phyloP scores from a whole-genome alignment of 2,797 vertebrate genomes.

The Pseudocheirus occidentalis region DNA sequence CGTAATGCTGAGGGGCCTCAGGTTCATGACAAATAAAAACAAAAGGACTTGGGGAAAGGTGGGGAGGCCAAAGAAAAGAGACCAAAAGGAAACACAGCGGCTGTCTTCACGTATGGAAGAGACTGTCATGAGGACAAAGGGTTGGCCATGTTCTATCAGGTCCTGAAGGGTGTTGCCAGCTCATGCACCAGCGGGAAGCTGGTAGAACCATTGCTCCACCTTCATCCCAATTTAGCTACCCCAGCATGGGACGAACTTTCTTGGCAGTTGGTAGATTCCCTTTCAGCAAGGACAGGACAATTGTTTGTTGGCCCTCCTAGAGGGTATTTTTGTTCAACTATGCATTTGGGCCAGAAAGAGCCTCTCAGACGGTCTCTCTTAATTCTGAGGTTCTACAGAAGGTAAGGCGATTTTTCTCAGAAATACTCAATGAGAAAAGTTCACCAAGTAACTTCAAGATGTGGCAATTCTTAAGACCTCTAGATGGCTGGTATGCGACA shows the following conservation, averaged over 20 bases:
- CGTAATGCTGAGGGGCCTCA: not conserved
- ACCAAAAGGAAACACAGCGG: too few relatives aligned
- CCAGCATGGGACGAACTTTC: not conserved
- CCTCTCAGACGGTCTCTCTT: not conserved
- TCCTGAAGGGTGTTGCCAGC: not conserved
- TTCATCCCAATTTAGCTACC: too few relatives aligned
- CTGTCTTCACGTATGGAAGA: not conserved
- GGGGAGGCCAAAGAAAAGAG: not conserved
- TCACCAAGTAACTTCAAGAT: not conserved
- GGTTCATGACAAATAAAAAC: too few relatives aligned
- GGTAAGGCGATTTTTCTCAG: slow-evolving; percentile 33
- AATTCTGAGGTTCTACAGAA: slow-evolving; percentile 1
- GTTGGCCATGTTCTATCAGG: not conserved
- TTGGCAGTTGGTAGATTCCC: not conserved
- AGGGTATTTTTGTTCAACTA: too few relatives aligned
- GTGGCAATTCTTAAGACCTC: slow-evolving; percentile 8
- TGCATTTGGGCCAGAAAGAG: not conserved
- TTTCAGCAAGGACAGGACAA: too few relatives aligned
- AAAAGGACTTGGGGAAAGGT: not conserved
- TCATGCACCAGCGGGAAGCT: too few relatives aligned
- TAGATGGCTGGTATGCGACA: not conserved
- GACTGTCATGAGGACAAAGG: not conserved
- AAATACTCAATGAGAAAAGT: slow-evolving; percentile 35
- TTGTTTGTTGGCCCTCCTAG: too few relatives aligned
- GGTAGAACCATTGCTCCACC: too few relatives aligned